Evolutionary conservation across 2,888 invertebrate genomes (phyloP).

Genomic region (Tachina grossa): DNA sequence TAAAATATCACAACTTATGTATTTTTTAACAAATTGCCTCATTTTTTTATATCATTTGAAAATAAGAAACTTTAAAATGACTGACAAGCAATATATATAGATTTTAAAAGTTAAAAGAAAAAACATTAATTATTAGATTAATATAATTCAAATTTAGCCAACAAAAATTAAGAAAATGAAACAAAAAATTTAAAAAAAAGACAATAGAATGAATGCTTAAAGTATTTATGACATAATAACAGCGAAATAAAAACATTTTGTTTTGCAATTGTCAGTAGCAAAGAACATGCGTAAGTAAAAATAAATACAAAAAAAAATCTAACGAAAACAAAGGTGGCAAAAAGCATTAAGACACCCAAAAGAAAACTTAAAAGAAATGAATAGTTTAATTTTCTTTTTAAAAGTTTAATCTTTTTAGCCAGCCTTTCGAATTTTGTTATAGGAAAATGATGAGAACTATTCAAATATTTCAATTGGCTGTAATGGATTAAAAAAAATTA

Average conservation of each 20-base stretch:
- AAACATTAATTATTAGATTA: slow-evolving; percentile 38
- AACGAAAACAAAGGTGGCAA: not conserved
- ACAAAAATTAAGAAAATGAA: not conserved
- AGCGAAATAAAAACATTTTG: not conserved
- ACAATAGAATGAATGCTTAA: slow-evolving; percentile 20
- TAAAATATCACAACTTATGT: slow-evolving; percentile 10
- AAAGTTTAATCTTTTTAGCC: too few relatives aligned
- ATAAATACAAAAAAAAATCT: slow-evolving; percentile 2
- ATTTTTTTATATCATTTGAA: not conserved
- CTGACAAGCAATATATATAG: slow-evolving; percentile 4
- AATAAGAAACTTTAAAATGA: not conserved
- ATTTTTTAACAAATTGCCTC: not conserved
- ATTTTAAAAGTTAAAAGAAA: not conserved
- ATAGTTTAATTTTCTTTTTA: too few relatives aligned
- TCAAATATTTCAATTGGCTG: too few relatives aligned
- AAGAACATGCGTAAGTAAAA: slow-evolving; percentile 19
- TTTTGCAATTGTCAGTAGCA: slow-evolving; percentile 34
- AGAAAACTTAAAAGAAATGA: not conserved
- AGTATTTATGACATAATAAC: slow-evolving; percentile 17
- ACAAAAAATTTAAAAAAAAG: not conserved
- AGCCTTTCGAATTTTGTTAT: too few relatives aligned
- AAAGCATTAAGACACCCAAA: not conserved
- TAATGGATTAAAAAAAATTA: too few relatives aligned
- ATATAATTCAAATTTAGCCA: slow-evolving; percentile 17
- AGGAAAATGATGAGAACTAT: too few relatives aligned